Conservation (phyloP, 2,797 vertebrate species). For the Coendou prehensilis region DNA sequence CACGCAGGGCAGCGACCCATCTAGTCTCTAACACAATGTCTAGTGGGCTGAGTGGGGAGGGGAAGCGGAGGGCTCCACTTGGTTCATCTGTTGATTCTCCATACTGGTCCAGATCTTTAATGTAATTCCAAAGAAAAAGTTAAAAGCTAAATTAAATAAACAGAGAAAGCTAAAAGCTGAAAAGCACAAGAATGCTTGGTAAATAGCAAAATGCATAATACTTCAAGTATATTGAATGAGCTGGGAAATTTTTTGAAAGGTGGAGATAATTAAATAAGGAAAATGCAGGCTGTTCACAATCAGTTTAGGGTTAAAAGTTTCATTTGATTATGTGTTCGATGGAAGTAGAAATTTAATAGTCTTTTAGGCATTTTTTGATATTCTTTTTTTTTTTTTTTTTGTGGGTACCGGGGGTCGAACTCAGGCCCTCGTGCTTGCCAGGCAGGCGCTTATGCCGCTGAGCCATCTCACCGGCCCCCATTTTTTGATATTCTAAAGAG, state of each 20-base stretch:
- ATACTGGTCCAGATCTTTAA: not conserved
- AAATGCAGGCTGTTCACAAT: conserved; percentile 54
- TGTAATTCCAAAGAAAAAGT: conserved; percentile 53
- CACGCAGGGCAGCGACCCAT: not conserved
- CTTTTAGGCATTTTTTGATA: conserved; percentile 26
- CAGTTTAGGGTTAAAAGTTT: conserved; percentile 64
- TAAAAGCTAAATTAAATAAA: conserved; percentile 58
- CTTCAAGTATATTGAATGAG: conserved; percentile 56
- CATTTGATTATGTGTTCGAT: conserved; percentile 60
- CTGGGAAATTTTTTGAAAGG: conserved; percentile 51
- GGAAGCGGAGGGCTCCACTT: not conserved
- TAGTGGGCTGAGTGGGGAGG: rapidly evolving
- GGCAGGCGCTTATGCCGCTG: too few relatives aligned
- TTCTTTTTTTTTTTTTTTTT: not conserved
- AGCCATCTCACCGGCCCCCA: not conserved
- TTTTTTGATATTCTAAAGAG: conserved; percentile 45
- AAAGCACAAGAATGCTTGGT: conserved; percentile 57
- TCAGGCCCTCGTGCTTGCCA: too few relatives aligned
- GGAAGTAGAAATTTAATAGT: conserved; percentile 49
- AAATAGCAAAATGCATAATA: conserved; percentile 52
- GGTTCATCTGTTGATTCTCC: not conserved
- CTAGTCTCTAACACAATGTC: not conserved
- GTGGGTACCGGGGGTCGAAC: too few relatives aligned
- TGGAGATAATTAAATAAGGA: conserved; percentile 12
- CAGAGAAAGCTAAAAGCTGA: conserved; percentile 44